A percentile compares a stretch with the other conserved stretches of the same genome.
These are phyloP conservation scores for Macaria liturata DNA, from an alignment of 2,888 invertebrate genomes.

Conservation along the genomic window DNA sequence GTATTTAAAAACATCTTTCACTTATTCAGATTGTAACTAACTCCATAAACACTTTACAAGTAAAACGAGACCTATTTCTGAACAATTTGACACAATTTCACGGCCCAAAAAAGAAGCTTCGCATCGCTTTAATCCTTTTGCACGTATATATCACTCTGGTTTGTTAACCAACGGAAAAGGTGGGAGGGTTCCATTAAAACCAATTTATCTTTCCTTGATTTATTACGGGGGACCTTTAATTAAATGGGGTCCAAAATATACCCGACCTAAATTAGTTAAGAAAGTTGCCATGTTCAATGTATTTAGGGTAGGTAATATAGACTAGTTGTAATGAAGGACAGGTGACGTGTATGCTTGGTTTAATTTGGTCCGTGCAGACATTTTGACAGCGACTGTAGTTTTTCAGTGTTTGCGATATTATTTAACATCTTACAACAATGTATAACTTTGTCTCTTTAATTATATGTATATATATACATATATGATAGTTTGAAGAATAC, in stretches of 20 bases:
- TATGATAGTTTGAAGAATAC: neutral
- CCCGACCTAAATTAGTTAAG: constrained; percentile 38
- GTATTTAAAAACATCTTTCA: too few relatives aligned
- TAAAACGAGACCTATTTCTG: too few relatives aligned
- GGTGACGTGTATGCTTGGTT: neutral
- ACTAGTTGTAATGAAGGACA: neutral
- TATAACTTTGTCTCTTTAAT: neutral
- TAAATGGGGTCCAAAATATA: constrained; percentile 46
- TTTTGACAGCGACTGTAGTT: neutral
- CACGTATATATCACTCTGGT: constrained; percentile 37
- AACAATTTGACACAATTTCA: too few relatives aligned
- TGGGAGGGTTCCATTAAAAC: constrained; percentile 53
- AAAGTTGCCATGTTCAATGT: constrained; percentile 22
- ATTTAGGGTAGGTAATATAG: neutral
- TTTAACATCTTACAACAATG: neutral
- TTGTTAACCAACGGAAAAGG: constrained; percentile 41
- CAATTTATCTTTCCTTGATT: constrained; percentile 63
- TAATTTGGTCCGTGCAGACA: neutral
- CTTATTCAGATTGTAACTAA: too few relatives aligned
- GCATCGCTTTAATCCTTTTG: constrained; percentile 13
- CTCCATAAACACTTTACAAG: too few relatives aligned
- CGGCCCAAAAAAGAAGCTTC: constrained; percentile 22
- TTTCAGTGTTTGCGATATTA: neutral
- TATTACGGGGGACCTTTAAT: constrained; percentile 52
- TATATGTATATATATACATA: too few relatives aligned